Evolutionary conservation across 2,797 vertebrate species (phyloP).

Genomic region (Oceanodroma leucorhoa): DNA sequence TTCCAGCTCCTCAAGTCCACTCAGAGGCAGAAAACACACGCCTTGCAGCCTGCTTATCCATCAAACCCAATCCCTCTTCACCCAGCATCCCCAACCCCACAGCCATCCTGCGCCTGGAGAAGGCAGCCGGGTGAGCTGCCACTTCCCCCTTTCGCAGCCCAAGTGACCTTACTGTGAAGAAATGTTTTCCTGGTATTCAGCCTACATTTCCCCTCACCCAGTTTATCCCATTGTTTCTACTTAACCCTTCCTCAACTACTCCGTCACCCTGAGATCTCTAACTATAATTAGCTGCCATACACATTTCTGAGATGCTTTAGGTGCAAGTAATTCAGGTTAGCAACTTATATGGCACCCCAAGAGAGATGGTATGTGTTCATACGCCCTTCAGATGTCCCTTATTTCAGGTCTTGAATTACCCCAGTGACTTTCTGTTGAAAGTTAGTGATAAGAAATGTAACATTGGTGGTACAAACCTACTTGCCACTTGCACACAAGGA

Average conservation of each 20-base stretch:
- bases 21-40: background rate
- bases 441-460: background rate
- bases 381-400: background rate
- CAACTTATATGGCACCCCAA: fast-evolving
- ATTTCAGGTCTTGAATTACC: background rate
- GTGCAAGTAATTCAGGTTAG: background rate
- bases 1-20: background rate
- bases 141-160: background rate
- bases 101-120: fast-evolving
- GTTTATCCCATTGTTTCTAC: constrained; percentile 26
- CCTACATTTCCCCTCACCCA: background rate
- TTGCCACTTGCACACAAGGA: background rate
- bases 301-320: background rate
- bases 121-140: background rate
- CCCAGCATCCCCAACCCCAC: background rate
- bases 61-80: background rate
- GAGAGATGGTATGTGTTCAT: fast-evolving
- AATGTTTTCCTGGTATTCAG: constrained; percentile 56
- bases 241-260: constrained; percentile 1
- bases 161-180: constrained; percentile 19
- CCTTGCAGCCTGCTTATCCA: background rate
- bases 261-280: background rate
- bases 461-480: background rate
- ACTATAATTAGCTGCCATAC: background rate
- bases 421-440: background rate